These are phyloP conservation scores for Diabrotica virgifera DNA, from an alignment of 1,140 invertebrate species.

Conservation along the genomic window DNA sequence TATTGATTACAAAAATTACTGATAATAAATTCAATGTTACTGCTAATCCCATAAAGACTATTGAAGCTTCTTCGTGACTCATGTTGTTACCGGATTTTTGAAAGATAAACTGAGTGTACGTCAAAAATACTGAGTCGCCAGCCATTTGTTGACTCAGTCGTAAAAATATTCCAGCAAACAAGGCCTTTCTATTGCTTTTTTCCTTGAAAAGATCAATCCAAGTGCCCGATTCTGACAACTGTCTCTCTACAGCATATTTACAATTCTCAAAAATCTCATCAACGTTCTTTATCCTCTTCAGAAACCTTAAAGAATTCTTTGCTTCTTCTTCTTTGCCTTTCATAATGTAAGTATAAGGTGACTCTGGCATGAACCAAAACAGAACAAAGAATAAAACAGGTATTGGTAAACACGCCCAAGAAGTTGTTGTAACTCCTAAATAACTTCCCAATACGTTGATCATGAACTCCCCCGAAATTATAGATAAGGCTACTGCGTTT, in stretches of 20 bases:
- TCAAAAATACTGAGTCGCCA: conserved; percentile 28
- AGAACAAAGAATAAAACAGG: conserved; percentile 6
- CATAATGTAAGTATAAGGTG: conserved; percentile 38
- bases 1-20: conserved; percentile 11
- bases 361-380: conserved; percentile 39
- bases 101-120: conserved; percentile 34
- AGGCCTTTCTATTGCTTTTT: conserved; percentile 27
- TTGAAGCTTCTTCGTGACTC: conserved; percentile 8
- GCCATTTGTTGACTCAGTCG: conserved; percentile 30
- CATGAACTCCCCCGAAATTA: conserved; percentile 51
- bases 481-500: conserved; percentile 50
- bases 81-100: conserved; percentile 25
- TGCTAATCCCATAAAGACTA: conserved; percentile 47
- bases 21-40: conserved; percentile 66
- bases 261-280: conserved; percentile 31
- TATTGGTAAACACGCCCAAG: conserved; percentile 18
- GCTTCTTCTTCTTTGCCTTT: conserved; percentile 32
- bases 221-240: conserved; percentile 37
- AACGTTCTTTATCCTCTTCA: conserved; percentile 28
- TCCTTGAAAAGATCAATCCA: conserved; percentile 36
- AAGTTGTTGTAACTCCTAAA: conserved; percentile 19
- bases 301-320: conserved; percentile 50
- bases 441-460: conserved; percentile 49
- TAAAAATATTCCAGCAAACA: conserved; percentile 23
- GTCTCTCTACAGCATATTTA: conserved; percentile 28